Percentiles rank a stretch among this genome's conserved stretches.
These are phyloP conservation scores for Metopia argyrocephala DNA, from an alignment of 2,888 invertebrate genomes.

Conservation along the genomic window DNA sequence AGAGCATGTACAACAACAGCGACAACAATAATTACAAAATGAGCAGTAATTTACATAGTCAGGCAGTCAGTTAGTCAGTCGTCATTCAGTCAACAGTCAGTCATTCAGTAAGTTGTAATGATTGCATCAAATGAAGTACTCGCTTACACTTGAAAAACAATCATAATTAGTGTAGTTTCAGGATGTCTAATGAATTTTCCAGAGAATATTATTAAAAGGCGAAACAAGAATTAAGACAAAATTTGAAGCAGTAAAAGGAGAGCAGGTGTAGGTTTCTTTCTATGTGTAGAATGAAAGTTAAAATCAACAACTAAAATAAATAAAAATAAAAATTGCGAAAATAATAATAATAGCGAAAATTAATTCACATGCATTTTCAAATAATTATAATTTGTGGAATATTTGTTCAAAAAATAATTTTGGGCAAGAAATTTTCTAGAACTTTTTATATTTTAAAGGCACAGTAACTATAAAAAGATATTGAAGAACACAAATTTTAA, in stretches of 20 bases:
- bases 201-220: conserved; percentile 1
- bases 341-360: no score
- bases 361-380: no score
- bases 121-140: conserved; percentile 48
- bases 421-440: no score
- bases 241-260: background rate
- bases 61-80: conserved; percentile 22
- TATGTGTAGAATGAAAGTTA: conserved; percentile 3
- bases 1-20: background rate
- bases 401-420: no score
- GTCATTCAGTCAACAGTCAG: no score
- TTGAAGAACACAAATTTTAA: no score
- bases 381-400: no score
- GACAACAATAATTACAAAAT: background rate
- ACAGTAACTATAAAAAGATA: no score
- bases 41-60: conserved; percentile 13
- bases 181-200: conserved; percentile 43
- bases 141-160: conserved; percentile 59
- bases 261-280: no score
- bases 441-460: no score
- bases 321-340: background rate
- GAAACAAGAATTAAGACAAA: background rate
- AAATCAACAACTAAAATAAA: background rate
- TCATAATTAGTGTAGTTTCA: conserved; percentile 57
- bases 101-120: background rate